Conservation (phyloP, 2,797 vertebrate genomes). For the Thunnus albacares region DNA sequence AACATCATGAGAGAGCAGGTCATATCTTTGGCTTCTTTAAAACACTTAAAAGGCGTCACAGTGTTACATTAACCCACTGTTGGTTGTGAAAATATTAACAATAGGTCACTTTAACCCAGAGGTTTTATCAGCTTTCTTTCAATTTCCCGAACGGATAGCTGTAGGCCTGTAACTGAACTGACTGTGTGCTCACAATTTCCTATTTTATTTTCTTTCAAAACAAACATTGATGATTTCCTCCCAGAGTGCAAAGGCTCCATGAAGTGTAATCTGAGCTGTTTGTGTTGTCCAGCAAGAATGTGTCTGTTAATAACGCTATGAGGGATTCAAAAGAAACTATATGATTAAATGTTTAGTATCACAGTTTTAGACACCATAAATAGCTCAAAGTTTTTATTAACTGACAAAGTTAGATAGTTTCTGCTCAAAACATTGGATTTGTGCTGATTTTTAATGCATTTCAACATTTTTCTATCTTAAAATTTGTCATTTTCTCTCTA, state of each 20-base stretch:
- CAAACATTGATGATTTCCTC: constrained; percentile 69
- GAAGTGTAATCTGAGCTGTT: constrained; percentile 62
- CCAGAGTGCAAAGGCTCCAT: constrained; percentile 31
- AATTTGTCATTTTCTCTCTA: not conserved
- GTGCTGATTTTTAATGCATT: too few relatives aligned
- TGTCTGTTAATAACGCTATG: constrained; percentile 13
- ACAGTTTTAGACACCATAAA: not conserved
- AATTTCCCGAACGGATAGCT: constrained; percentile 61
- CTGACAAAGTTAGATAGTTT: not conserved
- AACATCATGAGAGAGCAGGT: constrained; percentile 7
- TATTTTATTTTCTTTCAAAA: constrained; percentile 62
- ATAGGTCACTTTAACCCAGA: constrained; percentile 27
- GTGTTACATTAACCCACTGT: constrained; percentile 36
- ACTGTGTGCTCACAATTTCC: constrained; percentile 64
- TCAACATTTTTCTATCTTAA: not conserved
- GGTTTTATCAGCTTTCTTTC: constrained; percentile 63
- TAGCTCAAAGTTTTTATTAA: not conserved
- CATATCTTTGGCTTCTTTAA: constrained; percentile 24
- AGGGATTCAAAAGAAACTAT: constrained; percentile 1
- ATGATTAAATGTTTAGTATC: not conserved
- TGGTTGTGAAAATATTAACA: constrained; percentile 25
- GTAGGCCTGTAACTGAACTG: constrained; percentile 22
- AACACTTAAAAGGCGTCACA: constrained; percentile 5
- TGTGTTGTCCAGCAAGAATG: constrained; percentile 59
- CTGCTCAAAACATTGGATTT: too few relatives aligned